Evolutionary conservation across 1,140 invertebrate species (phyloP), one percentile per base, ranked within the genome.

Genomic region (Schlechtendalia chinensis): DNA sequence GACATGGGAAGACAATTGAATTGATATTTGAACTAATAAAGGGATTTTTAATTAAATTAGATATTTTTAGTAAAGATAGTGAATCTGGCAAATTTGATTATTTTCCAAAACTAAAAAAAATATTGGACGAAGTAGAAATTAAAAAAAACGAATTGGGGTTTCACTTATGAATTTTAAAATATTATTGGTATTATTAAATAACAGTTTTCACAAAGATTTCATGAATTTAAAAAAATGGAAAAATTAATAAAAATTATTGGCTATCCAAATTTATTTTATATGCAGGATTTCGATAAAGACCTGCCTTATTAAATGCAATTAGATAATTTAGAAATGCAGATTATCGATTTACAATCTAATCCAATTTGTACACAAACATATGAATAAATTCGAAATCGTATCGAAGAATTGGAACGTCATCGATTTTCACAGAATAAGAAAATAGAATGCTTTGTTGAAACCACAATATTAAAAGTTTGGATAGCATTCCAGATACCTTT

Each of bases 141-240:
- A 10, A 45, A 45, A 45, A 45, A 45, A 45, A 45, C 39, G 10
- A 45, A 45, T 45, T 45, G 4, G 39, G 39, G 22, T 56, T 56
- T n/a, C 22, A 56, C 54, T n/a, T 2, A 56, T 56, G 56, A 27
- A 59, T 59, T 59, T 59, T 59, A 0, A 59, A 65, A 65, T 65
- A 65, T 65, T 65, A 11, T 65, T 65, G 29, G 29, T 65, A 1
- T 65, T 14, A 29, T 65, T 65, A 39, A 65, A 65, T 1, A 17
- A 65, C 61, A 65, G 61, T 65, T 65, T 65, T 65, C 61, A 65
- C 61, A 65, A 65, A 65, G 61, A 19, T 65, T 65, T 65, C 29
- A 65, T 39, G 61, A 65, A 17, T 65, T 65, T 65, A 39, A 65
- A 65, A 65, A 6, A 39, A 65, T 65, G 32, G 29, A 65, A 65